Conservation (phyloP, 2,113 vertebrate genomes). For the Kryptolebias marmoratus region DNA sequence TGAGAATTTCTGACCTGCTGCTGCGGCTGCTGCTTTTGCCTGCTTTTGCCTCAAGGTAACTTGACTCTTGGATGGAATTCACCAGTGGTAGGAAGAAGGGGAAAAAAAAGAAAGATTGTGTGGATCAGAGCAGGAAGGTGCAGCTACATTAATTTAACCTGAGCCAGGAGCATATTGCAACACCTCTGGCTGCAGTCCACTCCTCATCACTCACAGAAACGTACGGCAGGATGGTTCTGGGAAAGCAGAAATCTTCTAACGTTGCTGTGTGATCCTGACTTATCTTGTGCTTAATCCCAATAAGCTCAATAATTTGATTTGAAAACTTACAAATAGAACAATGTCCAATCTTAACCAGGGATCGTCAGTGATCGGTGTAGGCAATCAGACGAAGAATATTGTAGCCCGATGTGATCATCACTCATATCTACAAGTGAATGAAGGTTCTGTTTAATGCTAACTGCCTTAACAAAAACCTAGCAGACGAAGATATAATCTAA, state of each 20-base stretch:
- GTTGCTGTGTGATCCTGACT: background rate
- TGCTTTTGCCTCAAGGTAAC: slow-evolving; percentile 60
- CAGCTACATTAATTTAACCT: slow-evolving; percentile 68
- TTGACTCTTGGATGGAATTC: slow-evolving; percentile 66
- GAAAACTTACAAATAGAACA: background rate
- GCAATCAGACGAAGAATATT: too few relatives aligned
- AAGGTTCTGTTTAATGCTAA: too few relatives aligned
- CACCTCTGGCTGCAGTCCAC: slow-evolving; percentile 58
- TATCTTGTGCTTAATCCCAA: slow-evolving; percentile 3
- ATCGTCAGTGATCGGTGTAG: too few relatives aligned
- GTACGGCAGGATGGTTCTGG: slow-evolving; percentile 24
- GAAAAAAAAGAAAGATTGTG: slow-evolving; percentile 44
- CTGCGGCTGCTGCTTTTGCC: slow-evolving; percentile 30
- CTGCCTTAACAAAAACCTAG: too few relatives aligned
- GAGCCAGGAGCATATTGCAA: slow-evolving; percentile 67
- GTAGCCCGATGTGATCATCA: too few relatives aligned
- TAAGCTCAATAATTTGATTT: slow-evolving; percentile 23
- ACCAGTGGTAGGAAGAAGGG: slow-evolving; percentile 40
- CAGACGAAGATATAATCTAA: too few relatives aligned
- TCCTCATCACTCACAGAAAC: slow-evolving; percentile 44
- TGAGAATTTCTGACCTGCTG: slow-evolving; percentile 43
- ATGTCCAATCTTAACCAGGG: too few relatives aligned
- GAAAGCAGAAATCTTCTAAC: slow-evolving; percentile 36
- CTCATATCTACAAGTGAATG: too few relatives aligned
- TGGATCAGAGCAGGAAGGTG: slow-evolving; percentile 65